These are phyloP conservation scores for Eupithecia abbreviata DNA, from an alignment of 2,888 invertebrate genomes.

Conservation along the genomic window DNA sequence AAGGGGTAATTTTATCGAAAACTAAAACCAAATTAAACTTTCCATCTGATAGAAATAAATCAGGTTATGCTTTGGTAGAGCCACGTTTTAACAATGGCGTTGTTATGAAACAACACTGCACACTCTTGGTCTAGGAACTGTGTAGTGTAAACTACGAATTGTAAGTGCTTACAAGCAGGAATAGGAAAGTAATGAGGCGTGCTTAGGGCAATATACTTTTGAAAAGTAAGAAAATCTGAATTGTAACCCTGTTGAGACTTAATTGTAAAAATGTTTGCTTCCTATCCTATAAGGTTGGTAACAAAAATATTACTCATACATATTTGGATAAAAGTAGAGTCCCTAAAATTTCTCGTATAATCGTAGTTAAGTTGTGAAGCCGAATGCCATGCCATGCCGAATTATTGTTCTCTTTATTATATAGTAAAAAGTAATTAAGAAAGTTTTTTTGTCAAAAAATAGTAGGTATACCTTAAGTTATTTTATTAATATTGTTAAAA, in stretches of 20 bases:
- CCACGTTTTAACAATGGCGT: constrained; percentile 68
- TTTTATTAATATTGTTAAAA: no score
- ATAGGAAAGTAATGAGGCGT: background rate
- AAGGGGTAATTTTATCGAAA: background rate
- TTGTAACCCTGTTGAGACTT: background rate
- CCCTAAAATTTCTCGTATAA: no score
- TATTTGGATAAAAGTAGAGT: background rate
- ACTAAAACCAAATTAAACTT: background rate
- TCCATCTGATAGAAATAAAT: constrained; percentile 55
- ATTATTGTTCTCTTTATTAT: no score
- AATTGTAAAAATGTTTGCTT: background rate
- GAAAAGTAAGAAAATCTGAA: background rate
- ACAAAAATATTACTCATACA: background rate
- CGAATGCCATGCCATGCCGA: no score
- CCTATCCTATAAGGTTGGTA: background rate
- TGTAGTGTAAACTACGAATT: constrained; percentile 39
- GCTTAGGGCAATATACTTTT: background rate
- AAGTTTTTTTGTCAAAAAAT: no score
- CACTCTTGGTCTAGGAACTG: constrained; percentile 61
- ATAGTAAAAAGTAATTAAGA: no score
- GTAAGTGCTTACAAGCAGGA: constrained; percentile 12
- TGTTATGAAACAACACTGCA: constrained; percentile 78
- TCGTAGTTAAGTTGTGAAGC: no score
- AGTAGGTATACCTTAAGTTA: no score
- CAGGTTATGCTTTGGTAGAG: constrained; percentile 59